Conservation (phyloP, 2,888 invertebrate genomes). For the Nomada ruficornis region DNA sequence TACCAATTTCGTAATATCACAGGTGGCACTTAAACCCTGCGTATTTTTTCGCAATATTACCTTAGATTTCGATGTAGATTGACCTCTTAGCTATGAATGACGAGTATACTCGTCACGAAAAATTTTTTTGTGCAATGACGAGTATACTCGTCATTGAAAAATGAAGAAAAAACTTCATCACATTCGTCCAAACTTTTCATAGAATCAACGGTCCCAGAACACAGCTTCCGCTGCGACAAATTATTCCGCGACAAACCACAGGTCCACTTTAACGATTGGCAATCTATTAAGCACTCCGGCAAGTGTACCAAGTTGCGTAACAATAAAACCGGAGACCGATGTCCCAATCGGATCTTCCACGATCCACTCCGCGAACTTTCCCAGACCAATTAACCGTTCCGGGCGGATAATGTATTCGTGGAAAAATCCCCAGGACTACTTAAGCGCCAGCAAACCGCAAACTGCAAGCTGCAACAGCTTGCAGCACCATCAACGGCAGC, state of each 20-base stretch:
- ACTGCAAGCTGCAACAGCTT: background rate
- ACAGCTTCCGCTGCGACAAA: too few species aligned
- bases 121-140: too few species aligned
- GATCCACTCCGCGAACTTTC: background rate
- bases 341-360: constrained; percentile 18
- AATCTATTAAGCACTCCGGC: background rate
- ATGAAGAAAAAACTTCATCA: too few species aligned
- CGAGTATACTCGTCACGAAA: too few species aligned
- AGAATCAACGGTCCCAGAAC: too few species aligned
- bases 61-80: too few species aligned
- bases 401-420: constrained; percentile 25
- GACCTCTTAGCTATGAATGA: too few species aligned
- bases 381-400: constrained; percentile 37
- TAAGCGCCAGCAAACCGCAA: background rate
- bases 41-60: background rate
- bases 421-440: constrained; percentile 20
- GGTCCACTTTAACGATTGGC: background rate
- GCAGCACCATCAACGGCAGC: background rate
- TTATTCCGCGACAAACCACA: background rate
- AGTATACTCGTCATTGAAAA: too few species aligned
- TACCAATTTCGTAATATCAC: background rate
- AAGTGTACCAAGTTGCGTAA: constrained; percentile 15
- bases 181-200: too few species aligned
- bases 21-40: background rate
- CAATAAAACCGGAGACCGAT: constrained; percentile 2